Conservation (phyloP, 2,797 vertebrate genomes). For the Varecia variegata region DNA sequence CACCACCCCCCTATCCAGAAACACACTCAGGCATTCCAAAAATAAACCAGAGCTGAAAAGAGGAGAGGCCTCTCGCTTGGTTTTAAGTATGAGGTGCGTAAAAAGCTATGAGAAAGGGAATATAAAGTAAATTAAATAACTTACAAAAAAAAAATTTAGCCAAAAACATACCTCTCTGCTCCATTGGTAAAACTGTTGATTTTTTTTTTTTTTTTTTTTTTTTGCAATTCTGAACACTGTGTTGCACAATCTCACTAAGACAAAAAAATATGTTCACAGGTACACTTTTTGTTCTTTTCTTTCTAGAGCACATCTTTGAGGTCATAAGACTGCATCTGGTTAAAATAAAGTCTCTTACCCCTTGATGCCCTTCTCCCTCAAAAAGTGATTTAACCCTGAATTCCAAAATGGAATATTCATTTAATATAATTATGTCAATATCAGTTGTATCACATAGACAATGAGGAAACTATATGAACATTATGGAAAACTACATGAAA, state of each 20-base stretch:
- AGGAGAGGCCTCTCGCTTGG: conserved; percentile 69
- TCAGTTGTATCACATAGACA: conserved; percentile 49
- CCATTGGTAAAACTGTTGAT: conserved; percentile 59
- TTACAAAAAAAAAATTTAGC: conserved; percentile 72
- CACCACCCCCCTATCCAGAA: conserved; percentile 35
- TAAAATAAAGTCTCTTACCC: conserved; percentile 68
- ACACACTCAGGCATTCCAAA: conserved; percentile 73
- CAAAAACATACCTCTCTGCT: conserved; percentile 63
- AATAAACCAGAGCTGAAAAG: conserved; percentile 70
- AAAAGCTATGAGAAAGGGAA: conserved; percentile 63
- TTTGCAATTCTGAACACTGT: conserved; percentile 63
- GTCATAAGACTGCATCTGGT: conserved; percentile 59
- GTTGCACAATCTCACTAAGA: conserved; percentile 57
- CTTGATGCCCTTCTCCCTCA: conserved; percentile 33
- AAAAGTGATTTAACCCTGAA: conserved; percentile 65
- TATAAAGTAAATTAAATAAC: conserved; percentile 71
- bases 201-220: not conserved
- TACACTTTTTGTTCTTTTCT: conserved; percentile 56
- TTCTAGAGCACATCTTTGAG: conserved; percentile 26
- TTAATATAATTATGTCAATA: conserved; percentile 59
- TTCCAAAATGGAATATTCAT: conserved; percentile 72
- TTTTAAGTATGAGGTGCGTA: conserved; percentile 71
- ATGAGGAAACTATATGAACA: conserved; percentile 57
- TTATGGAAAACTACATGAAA: conserved; percentile 66
- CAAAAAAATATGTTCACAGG: conserved; percentile 63